A percentile compares a stretch with the other conserved stretches of the same genome.
phyloP scores from a whole-genome alignment of 1,140 invertebrate species.

The Dendroctonus ponderosae region DNA sequence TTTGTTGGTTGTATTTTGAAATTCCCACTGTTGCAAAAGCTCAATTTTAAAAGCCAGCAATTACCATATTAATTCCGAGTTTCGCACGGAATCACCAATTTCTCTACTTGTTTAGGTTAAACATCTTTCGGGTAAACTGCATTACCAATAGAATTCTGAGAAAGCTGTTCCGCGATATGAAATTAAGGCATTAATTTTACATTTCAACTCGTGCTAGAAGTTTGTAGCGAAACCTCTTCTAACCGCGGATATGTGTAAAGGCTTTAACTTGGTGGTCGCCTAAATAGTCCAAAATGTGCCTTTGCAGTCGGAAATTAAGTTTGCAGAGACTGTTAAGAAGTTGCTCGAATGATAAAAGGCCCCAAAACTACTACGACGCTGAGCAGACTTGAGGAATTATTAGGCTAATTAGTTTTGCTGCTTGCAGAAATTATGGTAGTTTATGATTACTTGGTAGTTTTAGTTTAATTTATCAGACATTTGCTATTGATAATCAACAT shows the following conservation, averaged over 20 bases:
- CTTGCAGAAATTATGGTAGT: constrained; percentile 16
- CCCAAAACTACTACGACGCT: constrained; percentile 8
- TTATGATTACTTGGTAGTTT: too few species aligned
- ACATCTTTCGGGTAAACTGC: too few species aligned
- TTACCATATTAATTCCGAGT: too few species aligned
- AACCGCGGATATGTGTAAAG: constrained; percentile 16
- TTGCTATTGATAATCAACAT: too few species aligned
- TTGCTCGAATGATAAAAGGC: constrained; percentile 20
- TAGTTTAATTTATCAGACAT: too few species aligned
- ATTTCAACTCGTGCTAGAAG: constrained; percentile 4
- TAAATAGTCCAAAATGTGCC: constrained; percentile 25
- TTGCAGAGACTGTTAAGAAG: constrained; percentile 13
- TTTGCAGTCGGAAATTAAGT: constrained; percentile 25
- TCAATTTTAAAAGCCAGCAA: too few species aligned
- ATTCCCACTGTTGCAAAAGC: too few species aligned
- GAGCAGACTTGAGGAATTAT: constrained; percentile 19
- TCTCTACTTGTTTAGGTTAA: neutral
- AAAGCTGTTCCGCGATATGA: too few species aligned
- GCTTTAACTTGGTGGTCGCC: constrained; percentile 11
- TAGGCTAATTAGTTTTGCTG: constrained; percentile 22
- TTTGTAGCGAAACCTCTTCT: neutral
- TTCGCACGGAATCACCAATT: too few species aligned
- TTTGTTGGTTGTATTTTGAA: too few species aligned
- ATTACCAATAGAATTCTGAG: too few species aligned
- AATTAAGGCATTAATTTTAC: constrained; percentile 10